Evolutionary conservation across 2,113 vertebrate genomes (phyloP).

Genomic region (Oreochromis niloticus): DNA sequence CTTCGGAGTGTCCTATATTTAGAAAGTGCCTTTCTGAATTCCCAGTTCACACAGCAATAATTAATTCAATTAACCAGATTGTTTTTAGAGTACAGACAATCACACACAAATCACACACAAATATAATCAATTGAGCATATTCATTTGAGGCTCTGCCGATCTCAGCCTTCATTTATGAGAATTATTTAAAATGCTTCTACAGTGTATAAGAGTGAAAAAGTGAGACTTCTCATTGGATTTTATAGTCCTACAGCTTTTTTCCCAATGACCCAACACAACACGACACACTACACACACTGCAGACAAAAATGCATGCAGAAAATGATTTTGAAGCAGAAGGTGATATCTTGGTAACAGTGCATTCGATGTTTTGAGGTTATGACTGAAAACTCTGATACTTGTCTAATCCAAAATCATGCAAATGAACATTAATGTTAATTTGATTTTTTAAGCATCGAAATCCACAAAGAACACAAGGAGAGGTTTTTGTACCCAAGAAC

Average conservation of each 20-base stretch:
- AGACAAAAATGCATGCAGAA: not conserved
- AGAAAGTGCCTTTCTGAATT: slow-evolving; percentile 14
- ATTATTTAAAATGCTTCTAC: not conserved
- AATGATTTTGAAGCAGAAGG: not conserved
- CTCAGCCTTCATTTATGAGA: not conserved
- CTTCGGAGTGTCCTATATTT: slow-evolving; percentile 49
- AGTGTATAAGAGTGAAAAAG: not conserved
- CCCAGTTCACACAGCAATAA: slow-evolving; percentile 4
- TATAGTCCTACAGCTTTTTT: not conserved
- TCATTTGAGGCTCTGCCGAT: slow-evolving; percentile 9
- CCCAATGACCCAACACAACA: not conserved
- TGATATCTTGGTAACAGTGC: not conserved
- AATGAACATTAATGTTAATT: not conserved
- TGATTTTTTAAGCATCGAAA: not conserved
- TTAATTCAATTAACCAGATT: slow-evolving; percentile 31
- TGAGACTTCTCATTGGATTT: not conserved
- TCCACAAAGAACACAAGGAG: not conserved
- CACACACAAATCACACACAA: slow-evolving; percentile 8
- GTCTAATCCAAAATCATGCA: not conserved
- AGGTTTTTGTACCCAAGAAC: not conserved
- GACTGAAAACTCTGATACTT: not conserved
- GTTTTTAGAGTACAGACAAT: not conserved
- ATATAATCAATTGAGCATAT: slow-evolving; percentile 18
- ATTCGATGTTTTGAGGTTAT: not conserved
- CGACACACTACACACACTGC: not conserved